phyloP scores from a whole-genome alignment of 53 echinoderm and acorn worm species.

The Luidia sarsii region DNA sequence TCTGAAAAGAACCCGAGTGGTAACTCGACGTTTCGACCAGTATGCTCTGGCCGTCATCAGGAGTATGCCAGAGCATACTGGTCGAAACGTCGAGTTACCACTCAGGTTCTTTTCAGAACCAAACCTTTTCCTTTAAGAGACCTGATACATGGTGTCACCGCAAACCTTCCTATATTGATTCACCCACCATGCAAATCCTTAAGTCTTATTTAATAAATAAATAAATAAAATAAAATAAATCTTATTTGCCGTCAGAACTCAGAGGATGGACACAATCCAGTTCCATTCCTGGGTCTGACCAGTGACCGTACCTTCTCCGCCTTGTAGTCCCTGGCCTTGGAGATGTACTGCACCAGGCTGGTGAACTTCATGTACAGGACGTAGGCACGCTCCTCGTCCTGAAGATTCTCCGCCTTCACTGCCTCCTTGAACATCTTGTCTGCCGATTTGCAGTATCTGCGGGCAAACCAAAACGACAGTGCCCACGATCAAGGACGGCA shows the following conservation, averaged over 20 bases:
- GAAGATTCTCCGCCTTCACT: slow-evolving; percentile 52
- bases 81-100: background rate
- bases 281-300: no score
- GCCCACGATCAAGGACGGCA: no score
- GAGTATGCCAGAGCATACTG: background rate
- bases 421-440: slow-evolving; percentile 52
- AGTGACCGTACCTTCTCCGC: slow-evolving; percentile 72
- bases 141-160: background rate
- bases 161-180: background rate
- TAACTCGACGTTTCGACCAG: no score
- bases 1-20: no score
- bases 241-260: no score
- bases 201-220: no score
- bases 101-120: background rate
- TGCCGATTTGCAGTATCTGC: slow-evolving; percentile 58
- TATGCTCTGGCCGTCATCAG: no score
- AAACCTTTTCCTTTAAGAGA: no score
- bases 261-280: no score
- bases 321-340: slow-evolving; percentile 65
- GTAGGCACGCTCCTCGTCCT: slow-evolving; percentile 88
- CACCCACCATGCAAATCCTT: no score
- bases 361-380: slow-evolving; percentile 89
- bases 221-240: no score
- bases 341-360: slow-evolving; percentile 50
- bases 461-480: background rate